These are phyloP conservation scores for Serripes groenlandicus DNA, from an alignment of 2,888 invertebrate genomes.

Conservation along the genomic window DNA sequence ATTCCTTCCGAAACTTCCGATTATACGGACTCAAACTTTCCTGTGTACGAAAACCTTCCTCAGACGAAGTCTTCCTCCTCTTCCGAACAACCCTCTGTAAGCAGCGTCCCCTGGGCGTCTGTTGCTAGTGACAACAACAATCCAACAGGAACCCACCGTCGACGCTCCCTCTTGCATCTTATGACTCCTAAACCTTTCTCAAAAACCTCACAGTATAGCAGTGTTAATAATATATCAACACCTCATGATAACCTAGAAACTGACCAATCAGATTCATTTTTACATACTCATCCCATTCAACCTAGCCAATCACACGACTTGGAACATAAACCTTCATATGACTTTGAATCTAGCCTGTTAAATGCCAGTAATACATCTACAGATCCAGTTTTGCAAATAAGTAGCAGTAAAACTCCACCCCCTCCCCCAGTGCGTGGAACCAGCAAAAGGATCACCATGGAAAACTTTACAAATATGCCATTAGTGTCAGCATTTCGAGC, in stretches of 20 bases:
- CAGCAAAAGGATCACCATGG: conserved; percentile 51
- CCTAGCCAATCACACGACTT: conserved; percentile 55
- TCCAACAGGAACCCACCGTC: conserved; percentile 68
- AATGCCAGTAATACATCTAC: conserved; percentile 54
- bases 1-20: conserved; percentile 45
- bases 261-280: conserved; percentile 57
- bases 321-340: conserved; percentile 9
- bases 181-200: conserved; percentile 81
- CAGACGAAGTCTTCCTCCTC: conserved; percentile 55
- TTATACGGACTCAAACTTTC: conserved; percentile 63
- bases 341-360: conserved; percentile 51
- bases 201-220: conserved; percentile 57
- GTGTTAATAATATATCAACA: conserved; percentile 52
- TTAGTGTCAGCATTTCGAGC: neutral
- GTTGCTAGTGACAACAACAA: conserved; percentile 57
- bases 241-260: conserved; percentile 44
- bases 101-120: conserved; percentile 54
- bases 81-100: conserved; percentile 25
- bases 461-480: conserved; percentile 27
- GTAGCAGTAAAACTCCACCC: conserved; percentile 49
- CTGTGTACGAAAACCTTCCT: conserved; percentile 80
- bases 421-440: conserved; percentile 63
- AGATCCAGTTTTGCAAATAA: conserved; percentile 45
- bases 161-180: conserved; percentile 74
- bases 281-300: conserved; percentile 56